A percentile compares a stretch with the other conserved stretches of the same genome.
Conservation (phyloP, 2,888 invertebrate species). For the Xestobium rufovillosum region DNA sequence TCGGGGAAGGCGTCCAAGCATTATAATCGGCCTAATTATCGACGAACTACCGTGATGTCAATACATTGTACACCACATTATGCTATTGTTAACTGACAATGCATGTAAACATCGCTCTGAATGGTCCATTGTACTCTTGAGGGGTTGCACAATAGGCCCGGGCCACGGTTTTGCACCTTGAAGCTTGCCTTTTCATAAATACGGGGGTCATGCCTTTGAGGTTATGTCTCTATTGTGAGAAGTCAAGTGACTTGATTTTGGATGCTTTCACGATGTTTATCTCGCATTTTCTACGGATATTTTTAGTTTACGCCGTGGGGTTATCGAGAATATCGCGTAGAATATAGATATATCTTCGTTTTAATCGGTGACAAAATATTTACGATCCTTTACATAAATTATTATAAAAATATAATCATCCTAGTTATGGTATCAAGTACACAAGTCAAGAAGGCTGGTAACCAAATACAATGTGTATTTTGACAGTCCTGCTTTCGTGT, state of each 20-base stretch:
- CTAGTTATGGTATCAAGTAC: too few relatives aligned
- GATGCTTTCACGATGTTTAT: conserved; percentile 6
- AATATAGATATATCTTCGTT: too few relatives aligned
- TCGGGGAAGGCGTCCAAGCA: conserved; percentile 36
- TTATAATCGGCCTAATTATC: conserved; percentile 41
- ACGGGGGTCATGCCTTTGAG: conserved; percentile 18
- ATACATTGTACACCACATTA: conserved; percentile 35
- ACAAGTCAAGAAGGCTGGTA: too few relatives aligned
- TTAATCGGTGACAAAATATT: too few relatives aligned
- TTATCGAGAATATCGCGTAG: too few relatives aligned
- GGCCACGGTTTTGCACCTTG: conserved; percentile 22
- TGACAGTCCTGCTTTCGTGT: too few relatives aligned
- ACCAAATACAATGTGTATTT: too few relatives aligned
- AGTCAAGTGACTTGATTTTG: conserved; percentile 36
- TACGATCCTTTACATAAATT: too few relatives aligned
- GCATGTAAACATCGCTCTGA: conserved; percentile 39
- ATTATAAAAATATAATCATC: too few relatives aligned
- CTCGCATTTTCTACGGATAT: conserved; percentile 1
- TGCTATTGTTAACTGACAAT: conserved; percentile 36
- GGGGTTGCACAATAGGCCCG: conserved; percentile 23
- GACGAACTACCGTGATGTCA: conserved; percentile 32
- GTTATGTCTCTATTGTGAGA: conserved; percentile 28
- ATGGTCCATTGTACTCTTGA: conserved; percentile 24
- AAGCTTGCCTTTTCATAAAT: conserved; percentile 15
- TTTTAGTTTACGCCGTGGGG: not conserved